These are phyloP conservation scores for Drosophila oshimai DNA, from an alignment of 1,140 invertebrate genomes.

Conservation along the genomic window DNA sequence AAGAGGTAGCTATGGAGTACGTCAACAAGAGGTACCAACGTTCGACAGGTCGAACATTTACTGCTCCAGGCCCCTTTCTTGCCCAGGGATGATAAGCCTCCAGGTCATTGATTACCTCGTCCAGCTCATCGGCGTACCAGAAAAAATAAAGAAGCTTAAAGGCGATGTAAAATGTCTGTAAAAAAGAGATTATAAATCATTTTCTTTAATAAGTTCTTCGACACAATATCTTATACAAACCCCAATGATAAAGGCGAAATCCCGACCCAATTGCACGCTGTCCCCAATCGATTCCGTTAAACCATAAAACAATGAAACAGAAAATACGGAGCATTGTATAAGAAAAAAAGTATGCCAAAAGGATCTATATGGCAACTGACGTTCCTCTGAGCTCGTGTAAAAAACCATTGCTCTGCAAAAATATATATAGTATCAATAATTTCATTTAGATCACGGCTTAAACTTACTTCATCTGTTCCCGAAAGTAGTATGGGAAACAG, in stretches of 20 bases:
- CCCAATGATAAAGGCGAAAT: conserved; percentile 22
- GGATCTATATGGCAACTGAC: background rate
- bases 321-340: background rate
- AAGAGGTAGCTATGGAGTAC: background rate
- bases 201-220: background rate
- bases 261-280: conserved; percentile 30
- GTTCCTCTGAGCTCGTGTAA: conserved; percentile 17
- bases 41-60: background rate
- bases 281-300: conserved; percentile 14
- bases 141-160: conserved; percentile 7
- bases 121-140: conserved; percentile 13
- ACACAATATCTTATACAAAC: no score
- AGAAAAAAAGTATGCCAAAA: conserved; percentile 16
- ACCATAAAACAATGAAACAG: background rate
- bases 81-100: conserved; percentile 3
- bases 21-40: background rate
- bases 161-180: background rate
- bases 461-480: no score
- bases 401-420: conserved; percentile 6
- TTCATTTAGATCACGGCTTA: no score
- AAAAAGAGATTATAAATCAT: no score
- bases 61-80: background rate
- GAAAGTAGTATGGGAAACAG: no score
- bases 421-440: no score
- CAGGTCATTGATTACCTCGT: conserved; percentile 18